phyloP scores from a whole-genome alignment of 1,140 invertebrate species.

The Procambarus clarkii region DNA sequence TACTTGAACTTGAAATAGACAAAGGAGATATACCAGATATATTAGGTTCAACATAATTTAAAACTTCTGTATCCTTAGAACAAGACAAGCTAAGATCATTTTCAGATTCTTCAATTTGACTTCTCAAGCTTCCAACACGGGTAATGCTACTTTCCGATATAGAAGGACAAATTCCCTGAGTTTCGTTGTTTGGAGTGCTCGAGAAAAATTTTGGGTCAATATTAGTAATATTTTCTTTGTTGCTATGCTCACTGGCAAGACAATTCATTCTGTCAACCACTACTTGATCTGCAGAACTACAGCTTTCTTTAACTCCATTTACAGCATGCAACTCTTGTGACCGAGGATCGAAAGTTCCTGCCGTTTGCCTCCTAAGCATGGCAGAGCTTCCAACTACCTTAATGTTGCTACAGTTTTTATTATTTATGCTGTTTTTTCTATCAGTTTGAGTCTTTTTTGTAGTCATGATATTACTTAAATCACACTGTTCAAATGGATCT shows the following conservation, averaged over 20 bases:
- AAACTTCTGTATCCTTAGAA: background rate
- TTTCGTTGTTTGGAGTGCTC: conserved; percentile 13
- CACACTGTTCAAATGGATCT: background rate
- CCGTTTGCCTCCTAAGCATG: background rate
- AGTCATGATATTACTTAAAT: background rate
- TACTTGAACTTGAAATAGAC: background rate
- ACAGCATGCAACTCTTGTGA: background rate
- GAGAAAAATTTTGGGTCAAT: background rate
- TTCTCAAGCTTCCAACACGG: background rate
- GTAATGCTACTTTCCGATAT: conserved; percentile 19
- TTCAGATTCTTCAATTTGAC: background rate
- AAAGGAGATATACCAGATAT: conserved; percentile 6
- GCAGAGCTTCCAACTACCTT: background rate
- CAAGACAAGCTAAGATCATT: background rate
- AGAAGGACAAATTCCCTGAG: conserved; percentile 18
- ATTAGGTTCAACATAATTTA: background rate
- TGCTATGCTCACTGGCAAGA: background rate
- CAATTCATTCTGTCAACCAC: background rate
- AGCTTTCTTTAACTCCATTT: background rate
- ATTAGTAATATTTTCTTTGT: conserved; percentile 1
- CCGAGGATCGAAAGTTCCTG: background rate
- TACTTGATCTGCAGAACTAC: background rate
- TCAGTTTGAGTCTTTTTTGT: background rate
- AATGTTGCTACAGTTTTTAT: background rate
- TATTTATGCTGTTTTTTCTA: background rate